Percentiles rank a stretch among this genome's conserved stretches.
Conservation (phyloP, 2,888 invertebrate genomes). For the Dryomyza anilis region DNA sequence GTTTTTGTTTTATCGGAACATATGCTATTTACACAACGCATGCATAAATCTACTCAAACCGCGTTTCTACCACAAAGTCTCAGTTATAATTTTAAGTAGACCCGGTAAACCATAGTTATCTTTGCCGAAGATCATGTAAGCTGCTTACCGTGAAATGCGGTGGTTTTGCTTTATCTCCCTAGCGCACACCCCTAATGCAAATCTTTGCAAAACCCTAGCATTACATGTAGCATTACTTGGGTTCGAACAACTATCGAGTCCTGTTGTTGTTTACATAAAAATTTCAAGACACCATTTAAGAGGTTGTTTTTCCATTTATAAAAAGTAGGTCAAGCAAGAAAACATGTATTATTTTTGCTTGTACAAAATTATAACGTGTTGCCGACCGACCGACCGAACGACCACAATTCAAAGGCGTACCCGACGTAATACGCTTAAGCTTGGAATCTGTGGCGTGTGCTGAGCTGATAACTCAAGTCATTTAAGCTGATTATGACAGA, state of each 20-base stretch:
- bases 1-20: too few relatives aligned
- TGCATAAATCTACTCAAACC: too few relatives aligned
- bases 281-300: too few relatives aligned
- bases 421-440: neutral
- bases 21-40: too few relatives aligned
- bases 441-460: conserved; percentile 1
- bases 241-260: neutral
- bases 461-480: neutral
- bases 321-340: neutral
- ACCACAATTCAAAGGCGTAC: too few relatives aligned
- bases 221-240: neutral
- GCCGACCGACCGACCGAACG: too few relatives aligned
- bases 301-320: neutral
- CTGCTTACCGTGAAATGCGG: neutral
- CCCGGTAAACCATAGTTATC: too few relatives aligned
- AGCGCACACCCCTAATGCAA: neutral
- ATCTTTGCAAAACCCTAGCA: neutral
- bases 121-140: neutral
- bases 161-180: neutral
- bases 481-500: conserved; percentile 1
- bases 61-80: too few relatives aligned
- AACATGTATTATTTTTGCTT: too few relatives aligned
- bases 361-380: too few relatives aligned
- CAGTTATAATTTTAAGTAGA: too few relatives aligned
- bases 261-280: neutral